Percentiles rank a stretch among this genome's conserved stretches.
phyloP scores from a whole-genome alignment of 64 coral and sea anemone genomes.

The Stylophora pistillata region DNA sequence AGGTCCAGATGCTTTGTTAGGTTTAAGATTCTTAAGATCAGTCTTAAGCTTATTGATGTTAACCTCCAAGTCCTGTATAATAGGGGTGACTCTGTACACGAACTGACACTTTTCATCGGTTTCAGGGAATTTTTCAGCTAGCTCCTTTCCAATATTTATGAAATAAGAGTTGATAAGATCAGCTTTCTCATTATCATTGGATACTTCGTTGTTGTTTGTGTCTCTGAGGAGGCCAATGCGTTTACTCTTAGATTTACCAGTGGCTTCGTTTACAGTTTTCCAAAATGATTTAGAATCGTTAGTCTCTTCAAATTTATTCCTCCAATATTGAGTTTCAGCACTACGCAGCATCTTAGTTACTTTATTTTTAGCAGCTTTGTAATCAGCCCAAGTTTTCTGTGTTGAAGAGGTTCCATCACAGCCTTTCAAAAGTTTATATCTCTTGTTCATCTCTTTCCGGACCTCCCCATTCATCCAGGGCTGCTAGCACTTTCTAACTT shows the following conservation, averaged over 20 bases:
- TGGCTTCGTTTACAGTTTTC: too few species aligned
- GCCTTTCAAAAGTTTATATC: too few species aligned
- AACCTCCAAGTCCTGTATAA: background rate
- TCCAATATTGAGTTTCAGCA: conserved; percentile 14
- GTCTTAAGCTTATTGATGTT: background rate
- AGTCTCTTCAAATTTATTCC: background rate
- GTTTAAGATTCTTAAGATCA: background rate
- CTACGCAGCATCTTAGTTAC: background rate
- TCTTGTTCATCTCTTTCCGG: too few species aligned
- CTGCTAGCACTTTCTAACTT: too few species aligned
- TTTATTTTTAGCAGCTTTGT: background rate
- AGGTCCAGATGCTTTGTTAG: background rate
- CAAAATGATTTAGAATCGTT: background rate
- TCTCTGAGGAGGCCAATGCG: conserved; percentile 8
- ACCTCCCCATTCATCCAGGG: too few species aligned
- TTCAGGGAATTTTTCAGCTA: too few species aligned
- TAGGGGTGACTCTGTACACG: conserved; percentile 18
- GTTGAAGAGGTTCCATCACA: too few species aligned
- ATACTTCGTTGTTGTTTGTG: background rate
- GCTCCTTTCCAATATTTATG: too few species aligned
- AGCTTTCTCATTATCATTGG: conserved; percentile 15
- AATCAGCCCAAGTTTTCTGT: background rate
- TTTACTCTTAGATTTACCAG: too few species aligned
- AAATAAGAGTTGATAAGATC: too few species aligned
- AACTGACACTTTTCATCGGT: too few species aligned